phyloP scores from a whole-genome alignment of 2,888 invertebrate species.

The Pristionchus arcanus region DNA sequence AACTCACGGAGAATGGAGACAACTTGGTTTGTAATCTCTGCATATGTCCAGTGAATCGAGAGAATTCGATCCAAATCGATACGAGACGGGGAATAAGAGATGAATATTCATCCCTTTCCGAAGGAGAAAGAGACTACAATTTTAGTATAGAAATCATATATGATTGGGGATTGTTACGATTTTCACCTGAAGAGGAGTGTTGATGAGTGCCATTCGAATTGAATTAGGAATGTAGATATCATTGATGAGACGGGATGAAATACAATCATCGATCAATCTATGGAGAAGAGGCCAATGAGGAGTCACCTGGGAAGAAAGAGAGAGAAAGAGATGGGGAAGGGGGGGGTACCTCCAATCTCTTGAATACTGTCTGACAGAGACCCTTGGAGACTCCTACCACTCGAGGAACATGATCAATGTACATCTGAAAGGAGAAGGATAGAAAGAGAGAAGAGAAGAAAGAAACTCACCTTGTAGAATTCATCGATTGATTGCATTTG shows the following conservation, averaged over 20 bases:
- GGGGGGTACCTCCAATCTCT: constrained; percentile 59
- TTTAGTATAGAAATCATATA: constrained; percentile 15
- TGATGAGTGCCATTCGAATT: constrained; percentile 64
- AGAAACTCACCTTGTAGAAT: neutral
- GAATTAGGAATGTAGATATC: constrained; percentile 57
- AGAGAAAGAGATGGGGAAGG: neutral
- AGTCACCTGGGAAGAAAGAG: constrained; percentile 26
- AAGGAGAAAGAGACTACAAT: constrained; percentile 63
- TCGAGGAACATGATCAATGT: constrained; percentile 70
- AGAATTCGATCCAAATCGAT: constrained; percentile 69
- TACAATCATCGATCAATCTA: constrained; percentile 67
- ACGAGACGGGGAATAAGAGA: constrained; percentile 64
- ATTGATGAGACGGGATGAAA: constrained; percentile 63
- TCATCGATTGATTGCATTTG: constrained; percentile 23
- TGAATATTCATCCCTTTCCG: constrained; percentile 64
- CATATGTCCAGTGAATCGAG: constrained; percentile 63
- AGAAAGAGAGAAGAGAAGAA: neutral
- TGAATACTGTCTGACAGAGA: constrained; percentile 59
- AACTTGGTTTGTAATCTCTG: constrained; percentile 65
- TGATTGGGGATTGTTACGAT: too few species aligned
- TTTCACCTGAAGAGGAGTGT: constrained; percentile 63
- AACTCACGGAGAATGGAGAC: constrained; percentile 59
- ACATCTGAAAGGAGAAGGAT: constrained; percentile 55
- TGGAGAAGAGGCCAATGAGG: constrained; percentile 63
- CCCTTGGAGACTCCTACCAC: constrained; percentile 67